phyloP scores from a whole-genome alignment of 1,140 invertebrate species.

The Proctacanthus coquilletti region DNA sequence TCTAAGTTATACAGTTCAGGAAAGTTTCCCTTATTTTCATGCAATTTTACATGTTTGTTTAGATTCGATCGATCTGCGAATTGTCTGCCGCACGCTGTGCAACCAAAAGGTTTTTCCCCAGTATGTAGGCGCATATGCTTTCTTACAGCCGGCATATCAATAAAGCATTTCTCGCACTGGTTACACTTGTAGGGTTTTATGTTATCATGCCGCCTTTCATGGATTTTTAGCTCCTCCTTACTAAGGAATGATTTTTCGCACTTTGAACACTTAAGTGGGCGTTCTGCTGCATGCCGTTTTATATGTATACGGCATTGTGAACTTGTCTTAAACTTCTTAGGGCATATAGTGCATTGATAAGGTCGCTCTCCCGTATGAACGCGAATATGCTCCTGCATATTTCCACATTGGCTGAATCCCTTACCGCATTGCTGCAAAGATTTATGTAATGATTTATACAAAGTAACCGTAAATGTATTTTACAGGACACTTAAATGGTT shows the following conservation, averaged over 20 bases:
- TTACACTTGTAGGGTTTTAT: constrained; percentile 19
- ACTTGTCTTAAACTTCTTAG: constrained; percentile 32
- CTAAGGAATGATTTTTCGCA: constrained; percentile 36
- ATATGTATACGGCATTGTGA: constrained; percentile 28
- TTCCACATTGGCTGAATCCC: constrained; percentile 46
- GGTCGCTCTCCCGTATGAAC: constrained; percentile 54
- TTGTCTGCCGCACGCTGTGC: constrained; percentile 53
- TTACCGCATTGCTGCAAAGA: too few relatives aligned
- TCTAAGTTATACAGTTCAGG: constrained; percentile 4
- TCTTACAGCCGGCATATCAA: constrained; percentile 48
- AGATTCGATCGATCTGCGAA: constrained; percentile 55
- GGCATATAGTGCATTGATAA: constrained; percentile 39
- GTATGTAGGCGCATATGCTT: constrained; percentile 48
- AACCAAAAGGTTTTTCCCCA: constrained; percentile 63
- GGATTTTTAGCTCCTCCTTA: background rate
- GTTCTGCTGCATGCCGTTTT: constrained; percentile 44
- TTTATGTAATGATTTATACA: too few relatives aligned
- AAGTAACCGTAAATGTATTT: too few relatives aligned
- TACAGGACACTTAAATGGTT: constrained; percentile 1
- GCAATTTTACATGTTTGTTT: constrained; percentile 46
- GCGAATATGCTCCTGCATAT: constrained; percentile 37
- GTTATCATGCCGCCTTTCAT: background rate
- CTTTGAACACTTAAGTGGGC: constrained; percentile 43
- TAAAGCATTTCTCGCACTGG: constrained; percentile 36
- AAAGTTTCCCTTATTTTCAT: constrained; percentile 5